These are phyloP conservation scores for Temnothorax curvispinosus DNA, from an alignment of 1,140 invertebrate species.

Conservation along the genomic window DNA sequence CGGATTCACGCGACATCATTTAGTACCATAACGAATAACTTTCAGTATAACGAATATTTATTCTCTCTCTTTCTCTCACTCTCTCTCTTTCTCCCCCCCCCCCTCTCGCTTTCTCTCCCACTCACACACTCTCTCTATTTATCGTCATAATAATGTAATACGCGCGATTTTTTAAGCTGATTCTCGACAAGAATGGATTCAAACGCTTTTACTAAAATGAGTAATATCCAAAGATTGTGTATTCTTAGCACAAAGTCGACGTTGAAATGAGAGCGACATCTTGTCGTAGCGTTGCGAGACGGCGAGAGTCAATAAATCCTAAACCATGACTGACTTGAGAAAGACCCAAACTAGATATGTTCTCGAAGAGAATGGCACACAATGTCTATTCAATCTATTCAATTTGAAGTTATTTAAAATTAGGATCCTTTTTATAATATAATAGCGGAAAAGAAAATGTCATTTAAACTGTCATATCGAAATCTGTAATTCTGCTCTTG, in stretches of 20 bases:
- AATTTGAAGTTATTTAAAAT: background rate
- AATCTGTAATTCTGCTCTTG: background rate
- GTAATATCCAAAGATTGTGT: background rate
- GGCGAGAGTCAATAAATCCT: background rate
- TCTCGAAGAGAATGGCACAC: background rate
- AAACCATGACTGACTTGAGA: background rate
- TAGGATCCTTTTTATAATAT: background rate
- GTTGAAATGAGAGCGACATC: constrained; percentile 9
- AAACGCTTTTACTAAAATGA: background rate
- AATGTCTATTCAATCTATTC: background rate
- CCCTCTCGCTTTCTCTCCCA: constrained; percentile 9
- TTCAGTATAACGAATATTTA: constrained; percentile 28
- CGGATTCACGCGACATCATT: constrained; percentile 71
- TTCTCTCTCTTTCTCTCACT: constrained; percentile 14
- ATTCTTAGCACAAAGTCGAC: constrained; percentile 24
- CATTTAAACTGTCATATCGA: background rate
- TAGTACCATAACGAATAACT: constrained; percentile 42
- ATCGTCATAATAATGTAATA: background rate
- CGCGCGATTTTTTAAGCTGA: background rate
- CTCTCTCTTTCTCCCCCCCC: background rate
- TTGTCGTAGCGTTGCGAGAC: constrained; percentile 20
- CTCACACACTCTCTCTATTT: background rate
- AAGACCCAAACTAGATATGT: background rate
- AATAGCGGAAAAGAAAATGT: background rate
- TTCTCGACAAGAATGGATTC: background rate